phyloP scores from a whole-genome alignment of 2,797 vertebrate species.

The Anas capensis region DNA sequence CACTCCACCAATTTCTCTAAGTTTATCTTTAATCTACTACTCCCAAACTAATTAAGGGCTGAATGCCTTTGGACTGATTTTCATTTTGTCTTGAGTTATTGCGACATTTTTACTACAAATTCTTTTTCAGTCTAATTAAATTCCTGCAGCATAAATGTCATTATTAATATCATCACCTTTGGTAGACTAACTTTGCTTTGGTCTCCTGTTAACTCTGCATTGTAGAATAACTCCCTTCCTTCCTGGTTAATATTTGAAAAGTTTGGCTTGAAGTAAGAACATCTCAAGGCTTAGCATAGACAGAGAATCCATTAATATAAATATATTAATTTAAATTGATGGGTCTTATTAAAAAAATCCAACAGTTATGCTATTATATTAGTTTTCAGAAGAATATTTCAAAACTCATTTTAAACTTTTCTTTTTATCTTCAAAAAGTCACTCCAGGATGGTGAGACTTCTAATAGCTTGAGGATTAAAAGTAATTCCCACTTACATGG shows the following conservation, averaged over 20 bases:
- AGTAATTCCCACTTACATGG: background rate
- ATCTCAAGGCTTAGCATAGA: background rate
- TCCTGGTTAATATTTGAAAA: slow-evolving; percentile 5
- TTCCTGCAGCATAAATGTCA: slow-evolving; percentile 61
- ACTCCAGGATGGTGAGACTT: background rate
- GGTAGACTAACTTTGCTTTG: slow-evolving; percentile 15
- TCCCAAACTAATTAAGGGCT: slow-evolving; percentile 46
- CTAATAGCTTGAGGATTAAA: slow-evolving; percentile 22
- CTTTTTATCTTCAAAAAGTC: background rate
- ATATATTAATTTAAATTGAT: background rate
- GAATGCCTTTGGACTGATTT: slow-evolving; percentile 55
- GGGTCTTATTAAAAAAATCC: slow-evolving; percentile 8
- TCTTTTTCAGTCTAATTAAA: slow-evolving; percentile 67
- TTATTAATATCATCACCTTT: slow-evolving; percentile 66
- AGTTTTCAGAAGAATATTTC: slow-evolving; percentile 6
- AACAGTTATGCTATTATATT: background rate
- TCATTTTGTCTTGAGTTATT: slow-evolving; percentile 64
- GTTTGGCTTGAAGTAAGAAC: background rate
- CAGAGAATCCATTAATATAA: background rate
- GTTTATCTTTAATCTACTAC: slow-evolving; percentile 35
- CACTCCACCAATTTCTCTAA: slow-evolving; percentile 11
- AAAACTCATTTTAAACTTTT: slow-evolving; percentile 18
- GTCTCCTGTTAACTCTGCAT: background rate
- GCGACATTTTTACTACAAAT: slow-evolving; percentile 59
- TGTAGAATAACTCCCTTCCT: background rate